phyloP scores from a whole-genome alignment of 2,888 invertebrate genomes.

The Arrhopalites spinosus region DNA sequence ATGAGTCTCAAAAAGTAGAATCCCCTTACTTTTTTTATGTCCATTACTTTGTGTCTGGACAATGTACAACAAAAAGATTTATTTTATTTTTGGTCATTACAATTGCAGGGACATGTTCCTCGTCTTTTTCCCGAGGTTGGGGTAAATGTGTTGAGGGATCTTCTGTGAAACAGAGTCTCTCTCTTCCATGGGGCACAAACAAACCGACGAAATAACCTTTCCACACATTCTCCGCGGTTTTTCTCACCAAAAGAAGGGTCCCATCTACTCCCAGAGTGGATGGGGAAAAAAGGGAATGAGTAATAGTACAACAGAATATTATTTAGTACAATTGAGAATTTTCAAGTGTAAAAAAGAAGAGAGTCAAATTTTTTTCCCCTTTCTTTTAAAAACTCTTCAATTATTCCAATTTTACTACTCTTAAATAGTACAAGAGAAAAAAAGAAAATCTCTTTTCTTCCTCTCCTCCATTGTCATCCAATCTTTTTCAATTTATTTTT shows the following conservation, averaged over 20 bases:
- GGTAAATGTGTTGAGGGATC: too few relatives aligned
- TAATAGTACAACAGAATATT: too few relatives aligned
- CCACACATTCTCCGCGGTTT: constrained; percentile 42
- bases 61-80: background rate
- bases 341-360: too few relatives aligned
- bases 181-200: constrained; percentile 8
- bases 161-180: too few relatives aligned
- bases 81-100: background rate
- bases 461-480: background rate
- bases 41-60: background rate
- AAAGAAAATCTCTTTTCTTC: background rate
- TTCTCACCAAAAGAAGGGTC: constrained; percentile 37
- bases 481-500: too few relatives aligned
- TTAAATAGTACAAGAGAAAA: background rate
- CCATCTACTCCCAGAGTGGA: background rate
- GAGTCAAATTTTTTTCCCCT: background rate
- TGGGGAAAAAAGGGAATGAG: background rate
- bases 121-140: too few relatives aligned
- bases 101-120: background rate
- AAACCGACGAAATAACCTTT: constrained; percentile 34
- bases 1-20: too few relatives aligned
- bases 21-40: too few relatives aligned
- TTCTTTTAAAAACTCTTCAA: background rate
- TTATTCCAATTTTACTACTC: background rate
- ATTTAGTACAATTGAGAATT: background rate